A percentile compares a stretch with the other conserved stretches of the same genome.
These are phyloP conservation scores for Rhabditoides inermis DNA, from an alignment of 2,888 invertebrate genomes.

Conservation along the genomic window DNA sequence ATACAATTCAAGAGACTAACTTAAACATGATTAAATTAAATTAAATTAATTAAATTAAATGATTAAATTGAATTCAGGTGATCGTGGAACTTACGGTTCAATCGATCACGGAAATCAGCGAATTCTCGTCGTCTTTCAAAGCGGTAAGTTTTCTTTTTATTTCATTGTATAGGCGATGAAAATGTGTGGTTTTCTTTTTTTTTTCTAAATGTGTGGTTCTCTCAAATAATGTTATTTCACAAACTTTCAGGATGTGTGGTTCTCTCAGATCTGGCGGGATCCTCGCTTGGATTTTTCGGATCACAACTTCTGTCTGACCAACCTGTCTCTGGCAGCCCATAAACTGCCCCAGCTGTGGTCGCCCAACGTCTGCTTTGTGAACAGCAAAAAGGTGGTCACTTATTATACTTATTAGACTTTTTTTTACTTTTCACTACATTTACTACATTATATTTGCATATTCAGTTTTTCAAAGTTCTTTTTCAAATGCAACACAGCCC, in stretches of 20 bases:
- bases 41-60: neutral
- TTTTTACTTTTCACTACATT: no score
- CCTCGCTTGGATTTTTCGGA: conserved; percentile 46
- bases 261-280: conserved; percentile 51
- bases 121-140: conserved; percentile 49
- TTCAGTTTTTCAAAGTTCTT: no score
- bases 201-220: no score
- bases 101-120: conserved; percentile 48
- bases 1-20: neutral
- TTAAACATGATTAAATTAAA: neutral
- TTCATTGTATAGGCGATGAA: no score
- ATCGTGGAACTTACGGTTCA: conserved; percentile 51
- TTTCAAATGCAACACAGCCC: no score
- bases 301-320: conserved; percentile 44
- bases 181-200: no score
- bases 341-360: conserved; percentile 50
- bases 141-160: conserved; percentile 3
- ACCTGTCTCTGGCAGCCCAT: conserved; percentile 48
- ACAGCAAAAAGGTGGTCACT: conserved; percentile 49
- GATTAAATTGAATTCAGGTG: conserved; percentile 22
- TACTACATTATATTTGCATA: no score
- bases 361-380: conserved; percentile 52
- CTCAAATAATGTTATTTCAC: no score
- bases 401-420: no score
- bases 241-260: conserved; percentile 46